Conservation (phyloP, 1,140 invertebrate genomes). For the Ephestia elutella region DNA sequence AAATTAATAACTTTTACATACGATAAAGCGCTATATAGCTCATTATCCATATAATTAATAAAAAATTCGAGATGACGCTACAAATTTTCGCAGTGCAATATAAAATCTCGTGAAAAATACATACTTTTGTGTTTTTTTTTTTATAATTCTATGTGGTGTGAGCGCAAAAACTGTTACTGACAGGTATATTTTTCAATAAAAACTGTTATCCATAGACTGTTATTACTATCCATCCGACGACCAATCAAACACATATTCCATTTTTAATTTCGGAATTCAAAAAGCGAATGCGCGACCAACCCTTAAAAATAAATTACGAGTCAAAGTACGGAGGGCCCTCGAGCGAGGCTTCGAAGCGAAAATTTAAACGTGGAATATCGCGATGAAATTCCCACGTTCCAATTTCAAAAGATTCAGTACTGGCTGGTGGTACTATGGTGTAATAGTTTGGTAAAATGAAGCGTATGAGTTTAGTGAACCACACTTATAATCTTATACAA, state of each 20-base stretch:
- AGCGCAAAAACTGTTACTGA: neutral
- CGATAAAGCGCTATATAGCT: too few relatives aligned
- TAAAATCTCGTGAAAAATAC: too few relatives aligned
- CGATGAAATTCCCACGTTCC: constrained; percentile 9
- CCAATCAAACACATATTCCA: constrained; percentile 7
- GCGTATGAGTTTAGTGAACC: neutral
- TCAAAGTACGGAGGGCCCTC: constrained; percentile 10
- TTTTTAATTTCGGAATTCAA: constrained; percentile 10
- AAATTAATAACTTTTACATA: too few relatives aligned
- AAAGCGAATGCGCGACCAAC: constrained; percentile 6
- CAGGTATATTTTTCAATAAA: neutral
- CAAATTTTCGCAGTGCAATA: too few relatives aligned
- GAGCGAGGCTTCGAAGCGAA: neutral
- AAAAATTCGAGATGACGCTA: too few relatives aligned
- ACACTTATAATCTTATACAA: too few relatives aligned
- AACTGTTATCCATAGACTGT: neutral
- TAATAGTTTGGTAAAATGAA: neutral
- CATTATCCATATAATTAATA: too few relatives aligned
- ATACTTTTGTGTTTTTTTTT: too few relatives aligned
- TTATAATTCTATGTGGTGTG: too few relatives aligned
- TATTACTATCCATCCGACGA: neutral
- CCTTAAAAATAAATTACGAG: constrained; percentile 13
- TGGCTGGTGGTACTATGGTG: neutral
- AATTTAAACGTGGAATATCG: constrained; percentile 7
- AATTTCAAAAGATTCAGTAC: constrained; percentile 11